Evolutionary conservation across 2,888 invertebrate genomes (phyloP).

Genomic region (Lordiphosa fenestrarum): DNA sequence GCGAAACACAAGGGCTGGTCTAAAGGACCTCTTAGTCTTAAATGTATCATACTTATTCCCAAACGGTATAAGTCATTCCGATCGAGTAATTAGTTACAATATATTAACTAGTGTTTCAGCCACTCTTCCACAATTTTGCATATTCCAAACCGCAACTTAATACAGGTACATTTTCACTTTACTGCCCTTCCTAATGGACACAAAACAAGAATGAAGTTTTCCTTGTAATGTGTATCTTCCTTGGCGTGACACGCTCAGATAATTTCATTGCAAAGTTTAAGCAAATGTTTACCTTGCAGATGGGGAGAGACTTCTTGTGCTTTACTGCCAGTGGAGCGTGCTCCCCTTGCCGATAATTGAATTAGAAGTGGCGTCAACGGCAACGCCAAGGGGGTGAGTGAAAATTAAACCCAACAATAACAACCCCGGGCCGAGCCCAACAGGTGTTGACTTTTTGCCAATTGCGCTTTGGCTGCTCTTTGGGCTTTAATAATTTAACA

Average conservation of each 20-base stretch:
- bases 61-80: too few species aligned
- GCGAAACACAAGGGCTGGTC: too few species aligned
- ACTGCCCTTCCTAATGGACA: conserved; percentile 11
- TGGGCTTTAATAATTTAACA: conserved; percentile 51
- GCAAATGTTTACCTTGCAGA: conserved; percentile 45
- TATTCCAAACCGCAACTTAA: conserved; percentile 15
- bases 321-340: not conserved
- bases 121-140: not conserved
- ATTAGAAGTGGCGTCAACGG: conserved; percentile 31
- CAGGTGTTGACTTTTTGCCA: conserved; percentile 44
- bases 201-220: conserved; percentile 12
- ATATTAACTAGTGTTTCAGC: not conserved
- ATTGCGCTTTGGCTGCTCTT: conserved; percentile 17
- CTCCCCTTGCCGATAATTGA: conserved; percentile 51
- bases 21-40: too few species aligned
- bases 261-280: conserved; percentile 49
- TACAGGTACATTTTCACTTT: conserved; percentile 27
- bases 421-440: conserved; percentile 11
- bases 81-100: too few species aligned
- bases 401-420: conserved; percentile 27
- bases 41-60: too few species aligned
- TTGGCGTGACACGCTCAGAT: conserved; percentile 23
- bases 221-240: conserved; percentile 9
- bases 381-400: conserved; percentile 12
- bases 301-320: conserved; percentile 10